Base-by-base conservation (phyloP, 1,140 invertebrate genomes). In the Bombus huntii region DNA sequence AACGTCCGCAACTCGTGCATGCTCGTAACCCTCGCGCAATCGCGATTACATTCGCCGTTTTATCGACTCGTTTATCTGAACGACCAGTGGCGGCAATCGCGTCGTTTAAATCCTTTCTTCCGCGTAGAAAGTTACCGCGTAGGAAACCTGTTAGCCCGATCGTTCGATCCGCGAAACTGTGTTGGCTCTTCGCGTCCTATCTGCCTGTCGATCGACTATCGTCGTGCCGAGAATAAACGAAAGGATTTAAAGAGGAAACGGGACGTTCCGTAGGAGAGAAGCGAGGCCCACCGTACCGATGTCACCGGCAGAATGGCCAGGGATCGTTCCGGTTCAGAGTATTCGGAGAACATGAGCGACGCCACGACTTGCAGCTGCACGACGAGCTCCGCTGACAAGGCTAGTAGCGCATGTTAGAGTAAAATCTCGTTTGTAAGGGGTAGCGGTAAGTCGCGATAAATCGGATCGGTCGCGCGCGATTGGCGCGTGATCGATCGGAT, bases 321-420 rank as follows among this genome's bases (percentile, higher is more conserved):
- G 81, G 92, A 94, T 91, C 92, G 92, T 80, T 80, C 93, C 81
- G 89, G 90, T 88, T 94, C 93, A 77, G 93, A 94, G 72, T 94
- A 93, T 87, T 92, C 91, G 77, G 94, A 94, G 87, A 94, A 93
- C 86, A 93, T 94, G 91, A 95, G 93, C 83, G 93, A 95, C 79
- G 91, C 91, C 4, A 94, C 93, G 28, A 93, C 92, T 62, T 95
- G 94, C 90, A 95, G 93, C 77, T 95, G 94, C 65, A 92, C 92
- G 59, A 85, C 89, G 31, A 92, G 86, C 86, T 93, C 93, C 34
- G 81, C 94, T 44, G 94, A 94, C 76, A 95, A 95, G 92, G 94
- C 93, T 86, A 89, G 85, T 83, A 75, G 13, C 39, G 13, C 25
- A n/a, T 15, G 13, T 5, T 44, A 47, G 15, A 73, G 25, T 31